These are phyloP conservation scores for Phataginus tetradactyla DNA, from an alignment of 2,797 vertebrate species.

Conservation along the genomic window DNA sequence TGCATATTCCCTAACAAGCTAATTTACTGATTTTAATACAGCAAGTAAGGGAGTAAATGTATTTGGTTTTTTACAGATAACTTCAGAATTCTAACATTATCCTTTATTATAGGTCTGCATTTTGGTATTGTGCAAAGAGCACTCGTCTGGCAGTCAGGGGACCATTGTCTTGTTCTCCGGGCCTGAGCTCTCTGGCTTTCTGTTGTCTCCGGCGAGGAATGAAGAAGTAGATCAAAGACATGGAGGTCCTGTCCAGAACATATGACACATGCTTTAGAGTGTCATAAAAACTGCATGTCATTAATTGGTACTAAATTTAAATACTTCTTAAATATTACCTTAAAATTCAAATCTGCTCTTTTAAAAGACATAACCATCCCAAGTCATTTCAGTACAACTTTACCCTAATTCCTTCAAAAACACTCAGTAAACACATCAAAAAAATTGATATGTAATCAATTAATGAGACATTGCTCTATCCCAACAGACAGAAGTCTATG, in stretches of 20 bases:
- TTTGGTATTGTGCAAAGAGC: not conserved
- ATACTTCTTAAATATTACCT: not conserved
- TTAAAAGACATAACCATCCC: not conserved
- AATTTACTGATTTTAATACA: not conserved
- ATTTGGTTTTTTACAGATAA: not conserved
- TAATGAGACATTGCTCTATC: not conserved
- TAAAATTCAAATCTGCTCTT: not conserved
- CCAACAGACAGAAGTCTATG: not conserved
- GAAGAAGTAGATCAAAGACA: not conserved
- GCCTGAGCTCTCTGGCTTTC: not conserved
- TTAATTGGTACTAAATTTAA: not conserved
- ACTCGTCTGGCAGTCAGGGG: not conserved
- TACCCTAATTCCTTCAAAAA: not conserved
- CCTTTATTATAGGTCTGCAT: not conserved
- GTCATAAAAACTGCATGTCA: not conserved
- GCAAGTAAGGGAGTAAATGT: not conserved
- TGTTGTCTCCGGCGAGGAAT: rapidly evolving
- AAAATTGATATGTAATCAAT: not conserved
- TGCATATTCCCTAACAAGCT: not conserved
- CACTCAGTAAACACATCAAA: not conserved
- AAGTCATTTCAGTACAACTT: not conserved
- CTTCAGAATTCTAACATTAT: not conserved
- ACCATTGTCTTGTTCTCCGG: not conserved
- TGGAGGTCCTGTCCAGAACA: not conserved
- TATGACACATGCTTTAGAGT: not conserved